Evolutionary conservation across 2,797 vertebrate species (phyloP), one percentile per base, ranked within the genome.

Genomic region (Pampus argenteus): DNA sequence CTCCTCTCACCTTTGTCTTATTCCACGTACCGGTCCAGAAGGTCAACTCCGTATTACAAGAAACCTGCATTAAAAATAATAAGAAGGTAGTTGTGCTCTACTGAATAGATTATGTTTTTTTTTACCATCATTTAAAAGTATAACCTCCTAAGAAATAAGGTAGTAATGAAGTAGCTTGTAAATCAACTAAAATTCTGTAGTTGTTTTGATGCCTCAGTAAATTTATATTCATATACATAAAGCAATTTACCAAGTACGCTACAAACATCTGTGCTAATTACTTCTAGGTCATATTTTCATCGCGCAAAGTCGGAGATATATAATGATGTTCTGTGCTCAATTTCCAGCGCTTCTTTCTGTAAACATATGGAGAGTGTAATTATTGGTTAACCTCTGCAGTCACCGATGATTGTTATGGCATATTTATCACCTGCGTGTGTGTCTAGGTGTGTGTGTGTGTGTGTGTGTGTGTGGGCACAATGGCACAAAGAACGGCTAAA

Each of bases 341-440:
- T 74, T 88, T 77, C 61, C 63, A 74, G 52, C 3, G 2, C 63
- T 47, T 83, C 71, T 65, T 60, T 79, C 60, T 56, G 74, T 83
- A 79, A 89, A 83, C 87, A 90, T 90, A 92, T 81, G 89, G 90
- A 66, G 74, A 73, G 77, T 86, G 79, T 92, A 85, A 92, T 93
- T 85, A 88, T 81, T 82, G 81, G 69, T 90, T 92, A 91, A 92
- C 89, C 90, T 91, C 82, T 52, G 78, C 72, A 86, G 86, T 85
- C 89, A 76, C 65, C 61, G 42, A 74, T 71, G 69, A 87, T 88
- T 80, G 79, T 89, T 88, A 74, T 70, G 67, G 66, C 77, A 86
- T 77, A 86, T 88, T 78, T 62, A 88, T 88, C 81, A 74, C 50
- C 25, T 74, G 31, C 45, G 47, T 54, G 26, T 70, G 59, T 38